These are phyloP conservation scores for Bradypus variegatus DNA, from an alignment of 2,797 vertebrate genomes.

Conservation along the genomic window DNA sequence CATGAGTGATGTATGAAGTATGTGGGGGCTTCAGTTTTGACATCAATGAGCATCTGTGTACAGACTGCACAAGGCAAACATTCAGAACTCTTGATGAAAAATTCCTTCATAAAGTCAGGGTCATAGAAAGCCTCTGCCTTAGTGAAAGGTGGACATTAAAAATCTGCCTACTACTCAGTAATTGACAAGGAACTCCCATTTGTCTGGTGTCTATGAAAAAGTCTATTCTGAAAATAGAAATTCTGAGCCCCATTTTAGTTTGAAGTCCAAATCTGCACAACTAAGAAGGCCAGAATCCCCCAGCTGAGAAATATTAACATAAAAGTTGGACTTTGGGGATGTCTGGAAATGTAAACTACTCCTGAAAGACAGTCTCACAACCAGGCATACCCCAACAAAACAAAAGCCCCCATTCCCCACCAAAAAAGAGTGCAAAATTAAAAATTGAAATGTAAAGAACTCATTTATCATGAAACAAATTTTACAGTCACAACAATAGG, in stretches of 20 bases:
- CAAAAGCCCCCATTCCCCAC: neutral
- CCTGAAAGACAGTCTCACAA: neutral
- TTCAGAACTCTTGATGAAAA: neutral
- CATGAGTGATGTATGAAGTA: too few species aligned
- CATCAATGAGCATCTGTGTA: too few species aligned
- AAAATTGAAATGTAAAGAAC: neutral
- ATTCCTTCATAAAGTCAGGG: neutral
- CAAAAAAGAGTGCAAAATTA: neutral
- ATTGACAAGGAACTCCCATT: neutral
- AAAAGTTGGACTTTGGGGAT: neutral
- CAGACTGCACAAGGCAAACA: neutral
- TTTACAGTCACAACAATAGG: neutral
- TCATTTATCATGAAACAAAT: neutral
- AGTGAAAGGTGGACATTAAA: neutral
- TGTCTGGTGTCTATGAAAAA: neutral
- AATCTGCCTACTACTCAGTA: neutral
- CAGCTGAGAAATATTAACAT: neutral
- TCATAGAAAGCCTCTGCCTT: neutral
- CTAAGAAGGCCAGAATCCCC: neutral
- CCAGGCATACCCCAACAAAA: neutral
- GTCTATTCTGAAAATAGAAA: neutral
- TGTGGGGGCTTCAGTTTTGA: neutral
- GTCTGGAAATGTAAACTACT: neutral
- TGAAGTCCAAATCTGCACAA: neutral
- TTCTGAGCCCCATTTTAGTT: neutral